These are phyloP conservation scores for Cervus canadensis DNA, from an alignment of 2,113 vertebrate genomes.

Conservation along the genomic window DNA sequence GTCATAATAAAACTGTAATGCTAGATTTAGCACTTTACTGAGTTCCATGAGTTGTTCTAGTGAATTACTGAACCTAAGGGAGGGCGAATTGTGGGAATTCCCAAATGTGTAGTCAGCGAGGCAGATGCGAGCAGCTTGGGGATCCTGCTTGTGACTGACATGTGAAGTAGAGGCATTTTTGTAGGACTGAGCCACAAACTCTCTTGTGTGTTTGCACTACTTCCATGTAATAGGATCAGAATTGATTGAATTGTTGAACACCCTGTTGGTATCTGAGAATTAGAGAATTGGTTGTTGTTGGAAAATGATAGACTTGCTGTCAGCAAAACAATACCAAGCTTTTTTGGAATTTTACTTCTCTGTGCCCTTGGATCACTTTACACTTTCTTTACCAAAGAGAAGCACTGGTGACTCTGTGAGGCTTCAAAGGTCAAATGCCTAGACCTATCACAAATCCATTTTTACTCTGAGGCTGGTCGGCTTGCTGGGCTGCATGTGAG, in stretches of 20 bases:
- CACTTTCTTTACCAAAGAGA: not conserved
- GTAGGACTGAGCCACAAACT: not conserved
- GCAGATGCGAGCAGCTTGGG: not conserved
- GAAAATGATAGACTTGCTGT: not conserved
- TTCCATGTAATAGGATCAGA: not conserved
- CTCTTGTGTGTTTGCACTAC: not conserved
- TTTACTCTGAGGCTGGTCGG: not conserved
- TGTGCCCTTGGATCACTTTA: not conserved
- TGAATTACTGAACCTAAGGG: not conserved
- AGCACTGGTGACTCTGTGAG: not conserved
- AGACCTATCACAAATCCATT: not conserved
- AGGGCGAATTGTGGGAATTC: not conserved
- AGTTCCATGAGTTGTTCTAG: not conserved
- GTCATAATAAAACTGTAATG: not conserved
- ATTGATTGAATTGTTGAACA: not conserved
- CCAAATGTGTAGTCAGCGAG: not conserved
- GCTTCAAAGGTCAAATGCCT: not conserved
- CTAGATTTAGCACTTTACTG: not conserved
- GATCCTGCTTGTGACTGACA: not conserved
- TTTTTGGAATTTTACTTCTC: not conserved
- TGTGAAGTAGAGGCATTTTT: not conserved
- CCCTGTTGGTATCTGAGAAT: not conserved
- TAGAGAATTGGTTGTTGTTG: not conserved
- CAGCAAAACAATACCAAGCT: not conserved
- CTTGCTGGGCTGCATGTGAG: not conserved